A percentile compares a stretch with the other conserved stretches of the same genome.
phyloP scores from a whole-genome alignment of 1,140 invertebrate genomes.

The Drosophila subpulchrella region DNA sequence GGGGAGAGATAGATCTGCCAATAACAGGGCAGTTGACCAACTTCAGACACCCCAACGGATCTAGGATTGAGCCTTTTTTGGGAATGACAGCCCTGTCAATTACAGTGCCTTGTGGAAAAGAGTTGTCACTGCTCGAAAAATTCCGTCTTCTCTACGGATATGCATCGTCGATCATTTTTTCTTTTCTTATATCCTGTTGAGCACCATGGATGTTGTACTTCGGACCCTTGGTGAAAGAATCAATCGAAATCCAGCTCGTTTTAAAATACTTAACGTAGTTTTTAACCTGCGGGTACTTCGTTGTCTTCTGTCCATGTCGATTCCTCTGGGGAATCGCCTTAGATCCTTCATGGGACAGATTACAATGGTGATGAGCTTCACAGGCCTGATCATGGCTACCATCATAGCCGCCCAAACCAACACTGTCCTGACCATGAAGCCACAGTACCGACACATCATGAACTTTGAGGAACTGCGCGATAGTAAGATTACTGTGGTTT shows the following conservation, averaged over 20 bases:
- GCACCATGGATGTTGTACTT: slow-evolving; percentile 6
- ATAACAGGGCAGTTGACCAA: not conserved
- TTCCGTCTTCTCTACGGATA: not conserved
- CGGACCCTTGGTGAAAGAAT: not conserved
- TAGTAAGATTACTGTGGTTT: slow-evolving; percentile 18
- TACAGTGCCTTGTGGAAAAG: slow-evolving; percentile 39
- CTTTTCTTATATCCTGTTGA: not conserved
- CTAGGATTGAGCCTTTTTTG: not conserved
- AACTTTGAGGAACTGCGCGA: slow-evolving; percentile 4
- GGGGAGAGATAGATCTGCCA: slow-evolving; percentile 34
- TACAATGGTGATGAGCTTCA: not conserved
- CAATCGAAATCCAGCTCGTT: fast-evolving
- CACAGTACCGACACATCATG: slow-evolving; percentile 7
- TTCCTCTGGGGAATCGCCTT: not conserved
- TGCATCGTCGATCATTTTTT: fast-evolving
- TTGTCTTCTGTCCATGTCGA: slow-evolving; percentile 16
- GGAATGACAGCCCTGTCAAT: slow-evolving; percentile 1
- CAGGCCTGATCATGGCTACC: slow-evolving; percentile 3
- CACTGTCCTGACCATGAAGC: slow-evolving; percentile 23
- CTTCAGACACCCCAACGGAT: not conserved
- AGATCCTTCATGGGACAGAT: not conserved
- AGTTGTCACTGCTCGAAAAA: slow-evolving; percentile 4
- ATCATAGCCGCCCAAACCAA: slow-evolving; percentile 4
- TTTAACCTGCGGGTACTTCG: slow-evolving; percentile 10
- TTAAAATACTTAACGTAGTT: not conserved